Evolutionary conservation across 2,113 vertebrate species (phyloP), one percentile per base, ranked within the genome.

Genomic region (Hepsetus odoe): DNA sequence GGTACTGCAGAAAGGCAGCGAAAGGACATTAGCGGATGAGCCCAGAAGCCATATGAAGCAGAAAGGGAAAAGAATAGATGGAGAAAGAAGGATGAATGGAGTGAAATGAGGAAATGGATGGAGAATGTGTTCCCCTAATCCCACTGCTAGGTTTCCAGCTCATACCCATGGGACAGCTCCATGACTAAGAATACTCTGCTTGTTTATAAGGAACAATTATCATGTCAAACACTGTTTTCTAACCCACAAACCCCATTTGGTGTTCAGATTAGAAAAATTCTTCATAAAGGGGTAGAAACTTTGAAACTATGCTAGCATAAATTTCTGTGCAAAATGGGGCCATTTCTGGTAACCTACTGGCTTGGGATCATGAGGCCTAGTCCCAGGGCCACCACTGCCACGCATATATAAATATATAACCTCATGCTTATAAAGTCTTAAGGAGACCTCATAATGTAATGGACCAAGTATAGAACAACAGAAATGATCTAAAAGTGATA

Each of bases 1-100:
- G 40, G 58, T 24, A 38, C 28, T 51, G 30, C 4, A 44, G 62
- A 64, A 64, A 44, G 53, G 67, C 18, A 72, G 30, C 32, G 69
- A 79, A 72, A 79, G 68, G 58, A 70, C 66, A 59, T 70, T 70
- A 69, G 65, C 40, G 53, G 35, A 79, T 72, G 56, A 62, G 55
- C 76, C 51, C 56, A 4, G 32, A 71, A 49, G 76, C 44, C 67
- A 62, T 42, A 65, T 55, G 44, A 65, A 72, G n/a, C 44, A 78
- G 35, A 56, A 26, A n/a, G 44, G 16, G 38, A 16, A 42, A 11
- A 69, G 65, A 77, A 69, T 77, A 32, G 65, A 69, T 14, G 5
- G 58, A 40, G 14, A 67, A 62, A 51, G 49, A 56, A 24, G 62
- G 56, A 78, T 46, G 55, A 35, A 70, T 42, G 12, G 33, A 64